phyloP scores from a whole-genome alignment of 2,888 invertebrate species.

The Diloba caeruleocephala region DNA sequence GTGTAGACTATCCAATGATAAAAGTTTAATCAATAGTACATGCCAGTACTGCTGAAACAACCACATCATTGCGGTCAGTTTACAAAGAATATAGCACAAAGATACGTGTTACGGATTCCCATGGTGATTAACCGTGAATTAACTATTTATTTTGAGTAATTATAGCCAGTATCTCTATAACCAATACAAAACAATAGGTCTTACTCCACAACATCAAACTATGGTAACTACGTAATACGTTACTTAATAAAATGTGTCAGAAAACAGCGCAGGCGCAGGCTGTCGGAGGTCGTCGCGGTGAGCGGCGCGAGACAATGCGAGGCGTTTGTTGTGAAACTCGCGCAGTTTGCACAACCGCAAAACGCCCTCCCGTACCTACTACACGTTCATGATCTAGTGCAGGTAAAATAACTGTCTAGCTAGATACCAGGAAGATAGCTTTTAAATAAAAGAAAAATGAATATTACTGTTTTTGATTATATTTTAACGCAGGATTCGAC shows the following conservation, averaged over 20 bases:
- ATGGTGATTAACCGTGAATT: too few species aligned
- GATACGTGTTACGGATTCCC: too few species aligned
- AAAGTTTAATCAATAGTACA: too few species aligned
- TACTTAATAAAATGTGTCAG: slow-evolving; percentile 71
- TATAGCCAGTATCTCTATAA: not conserved
- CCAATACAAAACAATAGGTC: slow-evolving; percentile 10
- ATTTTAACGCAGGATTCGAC: too few species aligned
- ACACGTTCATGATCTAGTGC: slow-evolving; percentile 60
- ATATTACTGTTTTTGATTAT: not conserved
- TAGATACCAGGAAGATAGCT: slow-evolving; percentile 46
- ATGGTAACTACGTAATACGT: slow-evolving; percentile 49
- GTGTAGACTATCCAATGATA: too few species aligned
- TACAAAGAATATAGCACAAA: too few species aligned
- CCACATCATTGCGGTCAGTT: too few species aligned
- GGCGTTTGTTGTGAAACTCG: slow-evolving; percentile 84
- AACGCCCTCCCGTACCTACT: slow-evolving; percentile 71
- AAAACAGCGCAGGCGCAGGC: slow-evolving; percentile 68
- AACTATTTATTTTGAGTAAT: too few species aligned
- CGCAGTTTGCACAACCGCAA: slow-evolving; percentile 81
- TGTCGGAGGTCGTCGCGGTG: slow-evolving; percentile 84
- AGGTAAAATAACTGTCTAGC: slow-evolving; percentile 50
- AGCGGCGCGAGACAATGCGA: slow-evolving; percentile 88
- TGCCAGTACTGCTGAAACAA: too few species aligned
- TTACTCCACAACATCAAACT: slow-evolving; percentile 11
- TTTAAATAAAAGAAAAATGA: slow-evolving; percentile 6